phyloP scores from a whole-genome alignment of 2,113 vertebrate genomes.

The Petroica traversi region DNA sequence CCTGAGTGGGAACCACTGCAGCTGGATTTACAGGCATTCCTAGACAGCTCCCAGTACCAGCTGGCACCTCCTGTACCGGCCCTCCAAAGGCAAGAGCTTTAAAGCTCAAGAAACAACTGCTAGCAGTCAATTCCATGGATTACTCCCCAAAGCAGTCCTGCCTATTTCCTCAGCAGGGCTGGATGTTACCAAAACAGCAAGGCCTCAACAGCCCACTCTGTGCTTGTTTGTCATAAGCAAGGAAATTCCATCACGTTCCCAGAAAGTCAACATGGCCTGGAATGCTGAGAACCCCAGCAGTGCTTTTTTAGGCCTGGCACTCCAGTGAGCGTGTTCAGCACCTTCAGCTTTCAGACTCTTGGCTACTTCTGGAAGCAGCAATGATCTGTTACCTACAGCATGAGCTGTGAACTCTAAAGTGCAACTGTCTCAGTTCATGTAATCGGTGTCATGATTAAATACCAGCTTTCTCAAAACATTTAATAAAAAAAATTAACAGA shows the following conservation, averaged over 20 bases:
- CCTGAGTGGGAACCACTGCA: neutral
- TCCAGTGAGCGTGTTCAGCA: neutral
- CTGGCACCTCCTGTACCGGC: neutral
- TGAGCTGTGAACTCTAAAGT: neutral
- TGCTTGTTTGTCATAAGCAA: neutral
- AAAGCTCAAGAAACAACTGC: neutral
- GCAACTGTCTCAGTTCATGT: neutral
- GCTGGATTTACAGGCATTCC: neutral
- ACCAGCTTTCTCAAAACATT: neutral
- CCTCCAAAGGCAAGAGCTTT: neutral
- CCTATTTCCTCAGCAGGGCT: neutral
- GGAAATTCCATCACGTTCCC: neutral
- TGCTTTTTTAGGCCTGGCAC: neutral
- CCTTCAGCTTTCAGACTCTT: neutral
- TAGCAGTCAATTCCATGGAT: neutral
- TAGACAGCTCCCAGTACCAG: neutral
- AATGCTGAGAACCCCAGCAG: neutral
- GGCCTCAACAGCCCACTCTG: accelerated
- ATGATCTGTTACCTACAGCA: neutral
- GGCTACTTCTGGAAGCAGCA: neutral
- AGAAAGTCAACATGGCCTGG: neutral
- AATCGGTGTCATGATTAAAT: neutral
- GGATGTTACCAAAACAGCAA: neutral
- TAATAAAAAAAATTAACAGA: neutral
- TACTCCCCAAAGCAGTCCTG: neutral